Evolutionary conservation across 2,888 invertebrate species (phyloP), one percentile per base, ranked within the genome.

Genomic region (Amitus sp.): DNA sequence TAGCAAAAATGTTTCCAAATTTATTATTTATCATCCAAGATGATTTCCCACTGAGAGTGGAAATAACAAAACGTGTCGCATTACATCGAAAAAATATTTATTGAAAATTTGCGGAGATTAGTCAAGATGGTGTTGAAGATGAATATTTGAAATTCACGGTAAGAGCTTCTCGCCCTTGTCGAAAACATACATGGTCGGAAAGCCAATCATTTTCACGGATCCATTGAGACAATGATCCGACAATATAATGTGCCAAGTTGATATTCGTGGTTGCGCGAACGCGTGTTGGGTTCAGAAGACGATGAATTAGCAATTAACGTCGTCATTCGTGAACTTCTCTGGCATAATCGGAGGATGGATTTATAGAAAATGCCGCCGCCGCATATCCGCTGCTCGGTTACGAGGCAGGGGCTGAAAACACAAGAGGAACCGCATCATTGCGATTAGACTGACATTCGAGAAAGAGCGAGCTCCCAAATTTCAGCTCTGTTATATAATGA

Each of bases 321-420:
- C 27, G 46, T 47, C 45, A 50, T 54, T 54, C 60, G 54, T 54
- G 60, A 60, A 50, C 59, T 59, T 54, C 60, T 50, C 54, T 48
- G 64, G 65, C 69, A 60, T 67, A 62, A 65, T 68, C 66, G 54
- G 65, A 58, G 61, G 65, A 60, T 61, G 66, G 65, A 55, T 62
- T 55, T 58, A 57, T 60, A 51, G 55, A 55, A 59, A 59, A 61
- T 49, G 58, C 55, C 55, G 37, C 48, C 55, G 37, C 48, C 55
- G 50, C 59, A 50, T 46, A 52, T 65, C 46, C 17, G 48, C 27
- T 47, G 37, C 58, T 54, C 55, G 74, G 69, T 79, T 79, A 79
- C 76, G 79, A 78, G 50, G 76, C 73, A 40, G 79, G 77, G 33
- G 78, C 77, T 79, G 72, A 5, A 71, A 72, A 48, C 47, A 43